These are phyloP conservation scores for Brachionus manjavacas DNA, from an alignment of 1,140 invertebrate genomes.

Conservation along the genomic window DNA sequence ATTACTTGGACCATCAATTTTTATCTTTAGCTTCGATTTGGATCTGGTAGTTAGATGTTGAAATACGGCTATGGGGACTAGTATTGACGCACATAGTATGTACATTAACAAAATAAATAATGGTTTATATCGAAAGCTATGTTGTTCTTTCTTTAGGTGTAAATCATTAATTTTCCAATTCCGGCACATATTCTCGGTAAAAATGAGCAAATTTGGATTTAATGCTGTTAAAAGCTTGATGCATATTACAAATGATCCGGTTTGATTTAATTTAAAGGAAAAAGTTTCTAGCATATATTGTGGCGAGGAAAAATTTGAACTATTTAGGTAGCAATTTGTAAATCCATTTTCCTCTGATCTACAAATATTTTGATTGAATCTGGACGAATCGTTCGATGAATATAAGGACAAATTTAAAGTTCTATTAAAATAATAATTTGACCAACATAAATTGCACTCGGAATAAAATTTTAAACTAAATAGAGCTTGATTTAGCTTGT, in stretches of 20 bases:
- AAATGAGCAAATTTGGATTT: not conserved
- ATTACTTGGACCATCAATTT: not conserved
- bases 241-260: not conserved
- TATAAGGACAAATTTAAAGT: not conserved
- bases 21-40: not conserved
- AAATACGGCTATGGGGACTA: not conserved
- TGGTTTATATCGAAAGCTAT: conserved; percentile 16
- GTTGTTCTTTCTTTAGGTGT: not conserved
- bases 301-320: not conserved
- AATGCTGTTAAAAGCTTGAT: not conserved
- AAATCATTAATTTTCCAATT: not conserved
- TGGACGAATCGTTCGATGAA: not conserved
- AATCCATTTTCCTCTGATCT: not conserved
- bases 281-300: not conserved
- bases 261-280: not conserved
- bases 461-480: not conserved
- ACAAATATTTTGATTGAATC: not conserved
- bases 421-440: not conserved
- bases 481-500: not conserved
- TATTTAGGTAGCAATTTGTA: not conserved
- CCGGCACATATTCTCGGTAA: not conserved
- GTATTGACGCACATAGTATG: conserved; percentile 4
- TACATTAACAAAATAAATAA: conserved; percentile 29
- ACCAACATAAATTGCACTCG: not conserved
- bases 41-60: not conserved